Conservation (phyloP, 2,113 vertebrate genomes). For the Lethenteron camtschaticum region DNA sequence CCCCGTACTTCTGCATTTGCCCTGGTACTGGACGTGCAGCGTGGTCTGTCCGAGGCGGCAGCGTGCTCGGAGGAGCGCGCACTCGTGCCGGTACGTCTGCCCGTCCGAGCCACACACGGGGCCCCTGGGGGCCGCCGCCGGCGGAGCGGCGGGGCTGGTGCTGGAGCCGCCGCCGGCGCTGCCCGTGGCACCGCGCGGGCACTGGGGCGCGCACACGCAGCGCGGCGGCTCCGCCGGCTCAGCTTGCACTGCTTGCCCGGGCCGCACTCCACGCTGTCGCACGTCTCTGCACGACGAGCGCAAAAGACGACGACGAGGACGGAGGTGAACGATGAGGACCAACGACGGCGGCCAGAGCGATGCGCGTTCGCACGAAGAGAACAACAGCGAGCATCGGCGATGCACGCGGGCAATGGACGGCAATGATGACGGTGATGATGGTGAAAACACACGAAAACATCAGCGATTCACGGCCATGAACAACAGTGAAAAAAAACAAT, state of each 20-base stretch:
- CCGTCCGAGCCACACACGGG: constrained; percentile 82
- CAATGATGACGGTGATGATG: too few species aligned
- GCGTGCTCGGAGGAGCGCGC: constrained; percentile 74
- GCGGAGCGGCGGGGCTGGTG: too few species aligned
- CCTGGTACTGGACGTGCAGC: constrained; percentile 90
- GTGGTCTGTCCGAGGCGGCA: constrained; percentile 66
- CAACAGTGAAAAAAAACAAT: too few species aligned
- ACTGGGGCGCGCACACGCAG: constrained; percentile 94
- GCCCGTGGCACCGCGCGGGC: constrained; percentile 34
- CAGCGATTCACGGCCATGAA: too few species aligned
- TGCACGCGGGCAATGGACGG: background rate
- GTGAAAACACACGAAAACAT: too few species aligned
- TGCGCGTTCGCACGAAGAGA: constrained; percentile 11
- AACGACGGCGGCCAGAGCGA: background rate
- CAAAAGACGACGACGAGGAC: background rate
- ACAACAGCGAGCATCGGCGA: background rate
- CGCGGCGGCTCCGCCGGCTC: constrained; percentile 92
- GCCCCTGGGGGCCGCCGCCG: constrained; percentile 52
- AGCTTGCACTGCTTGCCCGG: constrained; percentile 94
- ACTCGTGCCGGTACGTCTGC: constrained; percentile 91
- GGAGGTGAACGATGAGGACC: background rate
- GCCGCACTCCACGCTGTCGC: constrained; percentile 89
- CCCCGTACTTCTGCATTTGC: constrained; percentile 85
- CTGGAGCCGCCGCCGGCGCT: too few species aligned
- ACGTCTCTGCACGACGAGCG: constrained; percentile 40